phyloP scores from a whole-genome alignment of 30 jellyfish, hydroid and myxozoan genomes.

The Rhopilema esculentum region DNA sequence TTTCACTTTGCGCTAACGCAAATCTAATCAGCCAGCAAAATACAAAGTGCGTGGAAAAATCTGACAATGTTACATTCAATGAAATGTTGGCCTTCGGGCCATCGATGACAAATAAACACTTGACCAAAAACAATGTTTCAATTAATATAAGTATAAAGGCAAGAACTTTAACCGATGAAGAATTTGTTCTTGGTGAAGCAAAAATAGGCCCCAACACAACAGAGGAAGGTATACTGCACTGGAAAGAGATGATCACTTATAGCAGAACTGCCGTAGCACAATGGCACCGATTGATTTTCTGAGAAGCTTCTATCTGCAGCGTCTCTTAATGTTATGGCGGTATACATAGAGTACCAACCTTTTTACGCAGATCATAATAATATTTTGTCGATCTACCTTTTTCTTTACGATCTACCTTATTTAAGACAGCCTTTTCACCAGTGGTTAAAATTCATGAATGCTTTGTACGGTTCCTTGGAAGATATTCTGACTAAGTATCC shows the following conservation, averaged over 20 bases:
- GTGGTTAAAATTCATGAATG: no score
- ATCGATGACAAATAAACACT: slow-evolving; percentile 20
- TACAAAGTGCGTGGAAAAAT: slow-evolving; percentile 40
- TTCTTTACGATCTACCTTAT: no score
- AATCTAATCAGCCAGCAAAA: slow-evolving; percentile 5
- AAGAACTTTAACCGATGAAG: slow-evolving; percentile 42
- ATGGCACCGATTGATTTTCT: slow-evolving; percentile 67
- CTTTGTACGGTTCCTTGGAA: no score
- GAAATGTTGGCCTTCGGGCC: slow-evolving; percentile 64
- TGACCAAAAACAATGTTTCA: slow-evolving; percentile 48
- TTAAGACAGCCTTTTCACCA: no score
- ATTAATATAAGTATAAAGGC: slow-evolving; percentile 35
- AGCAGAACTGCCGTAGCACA: slow-evolving; percentile 74
- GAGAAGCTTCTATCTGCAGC: not conserved
- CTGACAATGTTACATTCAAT: slow-evolving; percentile 53
- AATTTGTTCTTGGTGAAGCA: slow-evolving; percentile 59
- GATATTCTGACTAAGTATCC: no score
- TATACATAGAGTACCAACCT: no score
- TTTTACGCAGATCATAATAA: no score
- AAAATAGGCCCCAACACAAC: slow-evolving; percentile 61
- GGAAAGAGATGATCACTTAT: slow-evolving; percentile 61
- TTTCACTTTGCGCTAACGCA: slow-evolving; percentile 44
- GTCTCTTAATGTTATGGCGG: not conserved
- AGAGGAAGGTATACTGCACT: slow-evolving; percentile 72
- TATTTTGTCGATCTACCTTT: no score